Percentiles rank a stretch among this genome's conserved stretches.
Evolutionary conservation across 2,113 vertebrate genomes (phyloP).

Genomic region (Chaenogobius annularis): DNA sequence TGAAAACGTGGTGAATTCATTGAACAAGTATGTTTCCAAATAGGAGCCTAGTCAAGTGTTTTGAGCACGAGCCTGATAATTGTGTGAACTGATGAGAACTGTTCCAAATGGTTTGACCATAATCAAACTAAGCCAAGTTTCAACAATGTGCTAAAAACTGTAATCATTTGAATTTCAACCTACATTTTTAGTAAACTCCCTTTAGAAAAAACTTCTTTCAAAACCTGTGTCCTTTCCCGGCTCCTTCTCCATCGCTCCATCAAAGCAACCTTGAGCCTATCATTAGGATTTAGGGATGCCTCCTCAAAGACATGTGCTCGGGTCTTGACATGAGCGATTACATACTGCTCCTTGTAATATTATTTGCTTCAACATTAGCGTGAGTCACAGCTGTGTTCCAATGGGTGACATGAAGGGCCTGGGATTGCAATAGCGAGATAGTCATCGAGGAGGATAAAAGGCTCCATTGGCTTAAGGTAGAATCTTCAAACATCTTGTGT

Average conservation of each 20-base stretch:
- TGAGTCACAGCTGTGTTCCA: conserved; percentile 47
- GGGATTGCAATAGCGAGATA: conserved; percentile 58
- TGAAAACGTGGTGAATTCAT: no score
- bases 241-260: background rate
- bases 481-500: conserved; percentile 64
- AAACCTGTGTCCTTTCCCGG: background rate
- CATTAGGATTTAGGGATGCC: background rate
- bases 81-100: no score
- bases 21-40: no score
- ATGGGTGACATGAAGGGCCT: conserved; percentile 49
- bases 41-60: no score
- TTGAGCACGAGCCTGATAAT: no score
- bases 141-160: no score
- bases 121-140: no score
- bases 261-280: background rate
- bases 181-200: background rate
- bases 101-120: no score
- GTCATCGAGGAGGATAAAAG: conserved; percentile 68
- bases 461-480: conserved; percentile 60
- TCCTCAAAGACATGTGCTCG: background rate
- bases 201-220: background rate
- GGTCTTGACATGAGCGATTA: conserved; percentile 2
- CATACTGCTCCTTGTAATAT: conserved; percentile 22
- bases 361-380: conserved; percentile 39
- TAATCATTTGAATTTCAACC: background rate